Evolutionary conservation across 2,797 vertebrate genomes (phyloP), one percentile per base, ranked within the genome.

Genomic region (Anguilla obscura): DNA sequence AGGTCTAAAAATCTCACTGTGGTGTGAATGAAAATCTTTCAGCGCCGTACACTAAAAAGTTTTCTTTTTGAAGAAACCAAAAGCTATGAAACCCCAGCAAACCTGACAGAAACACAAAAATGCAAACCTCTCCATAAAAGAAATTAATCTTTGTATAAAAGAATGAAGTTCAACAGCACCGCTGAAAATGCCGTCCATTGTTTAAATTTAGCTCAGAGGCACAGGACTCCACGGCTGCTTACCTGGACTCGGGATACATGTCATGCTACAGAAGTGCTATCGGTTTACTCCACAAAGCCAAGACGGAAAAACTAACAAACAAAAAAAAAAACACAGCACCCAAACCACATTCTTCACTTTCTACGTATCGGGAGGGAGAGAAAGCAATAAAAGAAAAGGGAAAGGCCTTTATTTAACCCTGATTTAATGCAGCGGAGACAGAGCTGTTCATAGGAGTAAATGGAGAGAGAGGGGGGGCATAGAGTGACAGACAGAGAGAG

Each of bases 241-340:
- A 88, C 87, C 87, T 85, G 80, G 33, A 36, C 33, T 69, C 80
- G 30, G 33, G 45, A 74, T 18, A 83, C 58, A n/a, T 21, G 54
- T 58, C 48, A 84, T 45, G n/a, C 30, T 27, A 27, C 56, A 10
- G 56, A 69, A 58, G 27, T 6, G 21, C 7, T 56, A 54, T 16
- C 48, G 36, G 1, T 12, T 66, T 52, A n/a, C 16, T 52, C 48
- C 63, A 50, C 8, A 52, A 69, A 36, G 12, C n/a, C 58, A 30
- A 63, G 79, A 66, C 1, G 58, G 33, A 45, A 48, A 87, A 40
- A 36, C 33, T 0, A 36, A 36, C 33, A 7, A 50, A 48, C 36
- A 60, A 58, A 33, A 60, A 60, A 30, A 58, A n/a, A 27, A 30
- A 86, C 27, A 71, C 36, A 6, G 18, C 24, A 66, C 16, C 40